Evolutionary conservation across 2,888 invertebrate genomes (phyloP).

Genomic region (Idaea straminata): DNA sequence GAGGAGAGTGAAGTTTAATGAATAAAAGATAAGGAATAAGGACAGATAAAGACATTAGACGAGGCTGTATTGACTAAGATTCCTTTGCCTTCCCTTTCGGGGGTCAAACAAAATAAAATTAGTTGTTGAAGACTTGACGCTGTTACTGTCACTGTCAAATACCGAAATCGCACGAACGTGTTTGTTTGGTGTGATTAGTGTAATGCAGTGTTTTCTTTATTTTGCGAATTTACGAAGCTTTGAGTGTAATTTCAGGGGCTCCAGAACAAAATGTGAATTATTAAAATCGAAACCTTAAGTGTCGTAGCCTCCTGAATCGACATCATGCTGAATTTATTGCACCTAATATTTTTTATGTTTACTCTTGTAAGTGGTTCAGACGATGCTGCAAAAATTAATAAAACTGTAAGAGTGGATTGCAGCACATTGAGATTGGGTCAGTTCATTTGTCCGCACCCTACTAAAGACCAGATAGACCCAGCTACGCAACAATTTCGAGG

Average conservation of each 20-base stretch:
- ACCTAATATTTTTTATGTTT: slow-evolving; percentile 37
- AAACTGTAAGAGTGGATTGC: slow-evolving; percentile 80
- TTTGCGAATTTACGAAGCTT: background rate
- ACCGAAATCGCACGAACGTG: background rate
- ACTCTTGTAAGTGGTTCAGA: slow-evolving; percentile 47
- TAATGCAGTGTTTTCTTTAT: background rate
- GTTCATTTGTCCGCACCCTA: slow-evolving; percentile 90
- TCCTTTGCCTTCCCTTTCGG: background rate
- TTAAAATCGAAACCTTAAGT: background rate
- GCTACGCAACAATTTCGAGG: slow-evolving; percentile 93
- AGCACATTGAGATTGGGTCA: slow-evolving; percentile 88
- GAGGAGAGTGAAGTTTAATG: too few species aligned
- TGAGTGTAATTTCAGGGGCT: background rate
- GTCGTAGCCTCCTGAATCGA: background rate
- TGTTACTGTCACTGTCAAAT: background rate
- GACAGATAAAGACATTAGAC: too few species aligned
- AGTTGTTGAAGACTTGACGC: too few species aligned
- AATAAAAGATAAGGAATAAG: too few species aligned
- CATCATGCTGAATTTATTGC: slow-evolving; percentile 14
- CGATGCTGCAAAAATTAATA: slow-evolving; percentile 40
- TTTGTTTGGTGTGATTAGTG: background rate
- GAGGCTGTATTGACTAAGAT: too few species aligned
- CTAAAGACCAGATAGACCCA: slow-evolving; percentile 88
- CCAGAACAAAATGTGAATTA: background rate
- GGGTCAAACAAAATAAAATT: too few species aligned